Base-by-base conservation (phyloP, 2,797 vertebrate genomes). In the Aeoliscus strigatus region DNA sequence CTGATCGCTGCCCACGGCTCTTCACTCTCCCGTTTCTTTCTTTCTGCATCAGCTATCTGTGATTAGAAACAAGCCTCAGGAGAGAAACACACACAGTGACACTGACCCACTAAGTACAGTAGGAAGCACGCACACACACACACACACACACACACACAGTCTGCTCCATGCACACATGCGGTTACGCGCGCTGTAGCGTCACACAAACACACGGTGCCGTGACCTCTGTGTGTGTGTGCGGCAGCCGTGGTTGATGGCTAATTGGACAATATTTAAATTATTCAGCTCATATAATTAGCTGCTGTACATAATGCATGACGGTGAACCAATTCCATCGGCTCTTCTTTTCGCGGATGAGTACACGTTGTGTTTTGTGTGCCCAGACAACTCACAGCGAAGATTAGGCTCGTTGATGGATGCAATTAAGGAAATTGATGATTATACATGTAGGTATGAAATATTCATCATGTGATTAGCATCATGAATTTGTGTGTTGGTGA, bases 1-100 rank as follows among this genome's bases (percentile, higher is more conserved):
- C 72, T 59, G 73, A 79, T 74, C 67, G 64, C 60, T 77, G 75
- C 75, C 67, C 31, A 36, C 27, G 60, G 75, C 66, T 51, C 13
- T 51, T 59, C 56, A 54, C 41, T 36, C 50, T 10, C 30, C 31
- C 27, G n/a, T n/a, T n/a, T 45, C 46, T 36, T 27, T 43, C 51
- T 72, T 47, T 73, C 55, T 65, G 79, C 78, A 69, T 77, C 72
- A 78, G 70, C 73, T 75, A 74, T 70, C 75, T 80, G 74, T 85
- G 80, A 85, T 85, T 81, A 83, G 60, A 80, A 75, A 51, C 39
- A 36, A 62, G 65, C 75, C 78, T 57, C 54, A 21, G 59, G 74
- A 67, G 56, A 21, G 30, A 42, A 50, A 53, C 61, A 66, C 48
- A 58, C 46, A 48, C 48, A 57, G 49, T 21, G 15, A 38, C 30